phyloP scores from a whole-genome alignment of 1,140 invertebrate genomes.

The Rhagoletis zephyria region DNA sequence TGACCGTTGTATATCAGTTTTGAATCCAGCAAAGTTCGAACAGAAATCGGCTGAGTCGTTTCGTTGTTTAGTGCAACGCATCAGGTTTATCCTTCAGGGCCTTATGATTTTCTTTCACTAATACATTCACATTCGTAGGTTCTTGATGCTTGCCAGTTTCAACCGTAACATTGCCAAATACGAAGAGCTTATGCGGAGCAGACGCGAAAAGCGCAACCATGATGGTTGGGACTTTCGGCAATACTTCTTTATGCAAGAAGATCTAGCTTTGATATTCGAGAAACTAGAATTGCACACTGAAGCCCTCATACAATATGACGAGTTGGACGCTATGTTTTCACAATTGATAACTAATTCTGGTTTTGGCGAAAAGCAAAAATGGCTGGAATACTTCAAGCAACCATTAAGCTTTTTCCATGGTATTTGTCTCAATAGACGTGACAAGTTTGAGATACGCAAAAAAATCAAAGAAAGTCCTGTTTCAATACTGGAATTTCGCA shows the following conservation, averaged over 20 bases:
- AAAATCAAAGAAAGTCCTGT: slow-evolving; percentile 81
- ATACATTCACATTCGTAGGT: slow-evolving; percentile 72
- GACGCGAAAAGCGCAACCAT: slow-evolving; percentile 91
- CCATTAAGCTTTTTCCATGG: slow-evolving; percentile 88
- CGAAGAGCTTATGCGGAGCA: slow-evolving; percentile 91
- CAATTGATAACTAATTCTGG: slow-evolving; percentile 95
- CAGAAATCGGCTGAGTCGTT: slow-evolving; percentile 91
- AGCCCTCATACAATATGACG: slow-evolving; percentile 96
- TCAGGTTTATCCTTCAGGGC: slow-evolving; percentile 70
- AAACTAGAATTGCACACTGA: slow-evolving; percentile 95
- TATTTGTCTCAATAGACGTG: slow-evolving; percentile 80
- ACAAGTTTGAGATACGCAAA: slow-evolving; percentile 80
- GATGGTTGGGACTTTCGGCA: slow-evolving; percentile 93
- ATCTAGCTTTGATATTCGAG: slow-evolving; percentile 94
- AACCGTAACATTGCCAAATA: slow-evolving; percentile 88
- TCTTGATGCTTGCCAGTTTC: slow-evolving; percentile 89
- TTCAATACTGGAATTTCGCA: slow-evolving; percentile 90
- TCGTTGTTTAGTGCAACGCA: slow-evolving; percentile 85
- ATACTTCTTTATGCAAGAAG: slow-evolving; percentile 95
- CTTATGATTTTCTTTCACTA: slow-evolving; percentile 17
- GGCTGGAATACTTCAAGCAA: slow-evolving; percentile 84
- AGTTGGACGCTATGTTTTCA: slow-evolving; percentile 95
- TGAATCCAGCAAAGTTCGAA: slow-evolving; percentile 92
- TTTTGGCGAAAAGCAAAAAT: slow-evolving; percentile 85
- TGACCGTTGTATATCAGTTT: slow-evolving; percentile 89